Evolutionary conservation across 37 sponge, comb jelly and placozoan species (phyloP).

Genomic region (Dysidea cf. avara): DNA sequence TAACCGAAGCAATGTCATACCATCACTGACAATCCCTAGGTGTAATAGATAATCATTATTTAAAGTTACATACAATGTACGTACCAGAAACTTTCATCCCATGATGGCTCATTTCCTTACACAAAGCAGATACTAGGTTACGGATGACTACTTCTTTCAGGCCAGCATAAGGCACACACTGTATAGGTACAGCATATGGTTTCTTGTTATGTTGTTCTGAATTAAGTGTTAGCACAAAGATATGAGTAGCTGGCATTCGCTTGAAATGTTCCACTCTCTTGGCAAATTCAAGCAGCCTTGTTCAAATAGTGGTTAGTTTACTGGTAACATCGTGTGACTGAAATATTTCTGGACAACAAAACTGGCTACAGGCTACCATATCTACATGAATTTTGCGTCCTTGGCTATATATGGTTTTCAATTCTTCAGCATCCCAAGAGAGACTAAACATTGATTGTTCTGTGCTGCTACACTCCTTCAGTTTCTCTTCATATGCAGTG

Average conservation of each 20-base stretch:
- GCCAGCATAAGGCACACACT: no score
- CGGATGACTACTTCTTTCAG: constrained; percentile 16
- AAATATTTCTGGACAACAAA: no score
- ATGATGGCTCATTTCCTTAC: constrained; percentile 4
- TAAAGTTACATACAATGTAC: no score
- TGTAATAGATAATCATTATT: no score
- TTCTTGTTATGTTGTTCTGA: constrained; percentile 18
- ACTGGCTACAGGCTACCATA: background rate
- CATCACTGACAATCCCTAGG: constrained; percentile 33
- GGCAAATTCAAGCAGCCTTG: background rate
- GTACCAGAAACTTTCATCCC: constrained; percentile 26
- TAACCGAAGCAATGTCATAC: no score
- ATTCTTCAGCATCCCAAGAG: constrained; percentile 24
- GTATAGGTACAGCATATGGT: no score
- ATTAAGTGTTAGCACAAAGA: constrained; percentile 39
- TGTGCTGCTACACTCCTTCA: background rate
- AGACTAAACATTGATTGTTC: constrained; percentile 31
- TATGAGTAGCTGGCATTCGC: constrained; percentile 39
- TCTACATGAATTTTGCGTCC: constrained; percentile 8
- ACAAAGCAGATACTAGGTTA: background rate
- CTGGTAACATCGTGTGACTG: background rate
- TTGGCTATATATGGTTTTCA: background rate
- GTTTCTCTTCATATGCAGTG: constrained; percentile 19
- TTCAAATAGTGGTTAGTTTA: constrained; percentile 11
- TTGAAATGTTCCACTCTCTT: constrained; percentile 1